Base-by-base conservation (phyloP, 2,797 vertebrate genomes). In the Gymnothorax reevesii region DNA sequence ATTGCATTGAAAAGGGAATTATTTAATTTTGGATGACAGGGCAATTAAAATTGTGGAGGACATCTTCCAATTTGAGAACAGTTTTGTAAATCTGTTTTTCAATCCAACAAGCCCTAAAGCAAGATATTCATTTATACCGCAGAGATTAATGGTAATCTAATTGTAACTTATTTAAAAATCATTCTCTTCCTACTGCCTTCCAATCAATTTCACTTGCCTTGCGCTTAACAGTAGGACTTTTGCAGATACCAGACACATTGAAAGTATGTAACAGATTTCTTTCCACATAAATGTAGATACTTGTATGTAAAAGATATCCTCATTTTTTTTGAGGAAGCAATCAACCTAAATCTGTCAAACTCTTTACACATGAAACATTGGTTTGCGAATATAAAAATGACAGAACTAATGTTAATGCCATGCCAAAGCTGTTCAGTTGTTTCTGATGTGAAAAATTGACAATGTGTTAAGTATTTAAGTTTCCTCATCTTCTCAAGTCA, bases 161-260 rank as follows among this genome's bases (percentile, higher is more conserved):
- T 97, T 97, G 96, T 96, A 95, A 97, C 96, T 96, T 96, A 97
- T 97, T 97, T 97, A 96, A 96, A 96, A 96, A 96, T 95, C 95
- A 97, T 97, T 97, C 96, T 95, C 95, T 94, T 95, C 93, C 89
- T 90, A 95, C 95, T 95, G 95, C 94, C 93, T 95, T 95, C 95
- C 95, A 96, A 96, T 96, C 96, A 94, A 93, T 95, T 95, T 95
- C 92, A 95, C 92, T 69, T 84, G 93, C 90, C 92, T 93, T 94
- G 90, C 91, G 91, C 91, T 92, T 87, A 91, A 91, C 85, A 88
- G 89, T 86, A 88, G 88, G 86, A 88, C 88, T 88, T 90, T 92
- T 91, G 88, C 85, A 83, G 89, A 92, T 89, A 89, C 88, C 89
- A 90, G 87, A 91, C 88, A 90, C 84, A 52, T 91, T 89, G 91